Base-by-base conservation (phyloP, 2,797 vertebrate genomes). In the Chromobotia macracanthus region DNA sequence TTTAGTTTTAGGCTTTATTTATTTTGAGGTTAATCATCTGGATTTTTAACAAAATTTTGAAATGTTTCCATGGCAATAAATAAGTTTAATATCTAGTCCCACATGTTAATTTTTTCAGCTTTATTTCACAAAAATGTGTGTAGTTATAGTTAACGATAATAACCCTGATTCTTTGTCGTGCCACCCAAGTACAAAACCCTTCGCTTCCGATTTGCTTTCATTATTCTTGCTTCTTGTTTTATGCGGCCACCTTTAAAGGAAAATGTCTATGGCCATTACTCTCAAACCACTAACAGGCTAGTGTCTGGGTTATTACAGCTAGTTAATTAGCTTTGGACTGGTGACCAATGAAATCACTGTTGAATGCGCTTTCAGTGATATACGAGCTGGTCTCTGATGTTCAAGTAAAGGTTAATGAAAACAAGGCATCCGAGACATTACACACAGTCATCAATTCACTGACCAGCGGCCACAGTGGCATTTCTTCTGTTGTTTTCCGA, bases 321-420 rank as follows among this genome's bases (percentile, higher is more conserved):
- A 60, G 67, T 82, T 84, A 82, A 84, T 82, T 77, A 77, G 74
- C 61, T 46, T 31, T 64, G 44, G 68, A 55, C 21, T 6, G 53
- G 48, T 77, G 66, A 65, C 79, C 75, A 72, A 46, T 71, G 44
- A 77, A 77, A 70, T 75, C 41, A 68, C 61, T 8, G n/a, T 60
- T 5, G 51, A 71, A 67, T 69, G 38, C 56, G 50, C 58, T 53
- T 70, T 66, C 70, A 66, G 15, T 80, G 72, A 77, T 48, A 69
- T 44, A 55, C 64, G 60, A 71, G 60, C 65, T 19, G 18, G 48
- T 64, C 60, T 79, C 65, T 41, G 72, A 66, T 68, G 73, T 55
- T 64, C 23, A 12, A 71, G 51, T 72, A 78, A 71, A 70, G 64
- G 78, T 65, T 77, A 67, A 82, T 66, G 21, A 69, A 66, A 65